Base-by-base conservation (phyloP, 2,888 invertebrate genomes). In the Hololepta plana region DNA sequence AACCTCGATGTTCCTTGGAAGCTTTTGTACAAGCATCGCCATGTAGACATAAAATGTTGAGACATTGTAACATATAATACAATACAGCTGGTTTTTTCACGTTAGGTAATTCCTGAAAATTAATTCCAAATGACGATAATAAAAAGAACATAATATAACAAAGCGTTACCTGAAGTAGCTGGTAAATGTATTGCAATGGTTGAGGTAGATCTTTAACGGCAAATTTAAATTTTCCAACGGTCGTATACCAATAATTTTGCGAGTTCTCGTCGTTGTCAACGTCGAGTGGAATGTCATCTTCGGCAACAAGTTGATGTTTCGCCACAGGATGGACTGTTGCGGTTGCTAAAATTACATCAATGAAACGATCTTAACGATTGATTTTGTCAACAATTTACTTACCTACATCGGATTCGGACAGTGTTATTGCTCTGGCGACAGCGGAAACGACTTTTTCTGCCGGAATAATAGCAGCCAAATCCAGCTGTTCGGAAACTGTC, bases 201-300 rank as follows among this genome's bases (percentile, higher is more conserved):
- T 87, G 77, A 0, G 93, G 91, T 34, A 95, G 57, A 44, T 88
- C 80, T 23, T 87, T 84, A 28, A 93, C 68, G 24, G 71, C 69
- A 58, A 93, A 91, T 49, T 82, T 77, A 53, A 91, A 91, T 49
- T 85, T 84, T 13, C 91, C 93, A 20, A 87, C 75, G 0, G 84
- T 80, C 0, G 91, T 93, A 33, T 84, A 75, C 91, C 91, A 91
- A 51, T 87, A 88, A 49, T 82, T 74, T 24, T 75, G 73, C 47
- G 77, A 67, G 40, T 80, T 76, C 25, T 76, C 79, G 29, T 66
- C 70, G n/a, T 66, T 64, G 3, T 68, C 70, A 0, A 71, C 67
- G 31, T 74, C 75, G 1, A 69, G 60, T 6, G 69, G 66, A 35
- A 72, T 68, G 37, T 81, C 80, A 41, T 74, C 71, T 39, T 75